Evolutionary conservation across 92 coral and sea anemone genomes (phyloP).

Genomic region (Desmophyllum pertusum): DNA sequence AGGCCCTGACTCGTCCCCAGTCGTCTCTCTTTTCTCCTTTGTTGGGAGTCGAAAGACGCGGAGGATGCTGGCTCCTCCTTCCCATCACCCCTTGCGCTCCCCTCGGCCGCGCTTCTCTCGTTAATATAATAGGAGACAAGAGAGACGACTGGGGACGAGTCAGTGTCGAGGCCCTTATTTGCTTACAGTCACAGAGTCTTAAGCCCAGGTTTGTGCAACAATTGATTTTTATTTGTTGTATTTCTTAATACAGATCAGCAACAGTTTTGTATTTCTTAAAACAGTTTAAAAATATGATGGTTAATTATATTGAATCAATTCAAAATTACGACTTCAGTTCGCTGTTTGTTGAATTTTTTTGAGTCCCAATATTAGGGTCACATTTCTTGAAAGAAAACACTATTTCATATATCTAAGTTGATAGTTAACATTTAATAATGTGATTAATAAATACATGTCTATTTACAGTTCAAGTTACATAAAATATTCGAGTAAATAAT

Average conservation of each 20-base stretch:
- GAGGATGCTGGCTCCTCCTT: too few relatives aligned
- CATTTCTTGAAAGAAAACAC: background rate
- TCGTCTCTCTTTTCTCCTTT: too few relatives aligned
- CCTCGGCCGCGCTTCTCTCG: too few relatives aligned
- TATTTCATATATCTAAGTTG: background rate
- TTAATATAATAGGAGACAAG: too few relatives aligned
- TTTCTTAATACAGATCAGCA: conserved; percentile 3
- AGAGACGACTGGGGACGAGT: too few relatives aligned
- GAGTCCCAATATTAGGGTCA: background rate
- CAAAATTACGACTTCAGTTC: background rate
- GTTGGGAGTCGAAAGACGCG: too few relatives aligned
- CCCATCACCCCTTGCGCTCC: too few relatives aligned
- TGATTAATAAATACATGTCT: conserved; percentile 41
- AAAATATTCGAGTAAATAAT: conserved; percentile 22
- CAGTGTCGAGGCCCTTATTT: too few relatives aligned
- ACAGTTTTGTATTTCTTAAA: conserved; percentile 11
- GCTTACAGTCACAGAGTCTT: background rate
- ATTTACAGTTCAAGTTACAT: conserved; percentile 39
- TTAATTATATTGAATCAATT: background rate
- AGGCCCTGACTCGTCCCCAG: too few relatives aligned
- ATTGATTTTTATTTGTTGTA: background rate
- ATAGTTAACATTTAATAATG: conserved; percentile 3
- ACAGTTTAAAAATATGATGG: background rate
- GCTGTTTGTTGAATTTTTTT: background rate
- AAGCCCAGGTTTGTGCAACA: background rate